Conservation (phyloP, 2,113 vertebrate species). For the Melanostigma gelatinosum region DNA sequence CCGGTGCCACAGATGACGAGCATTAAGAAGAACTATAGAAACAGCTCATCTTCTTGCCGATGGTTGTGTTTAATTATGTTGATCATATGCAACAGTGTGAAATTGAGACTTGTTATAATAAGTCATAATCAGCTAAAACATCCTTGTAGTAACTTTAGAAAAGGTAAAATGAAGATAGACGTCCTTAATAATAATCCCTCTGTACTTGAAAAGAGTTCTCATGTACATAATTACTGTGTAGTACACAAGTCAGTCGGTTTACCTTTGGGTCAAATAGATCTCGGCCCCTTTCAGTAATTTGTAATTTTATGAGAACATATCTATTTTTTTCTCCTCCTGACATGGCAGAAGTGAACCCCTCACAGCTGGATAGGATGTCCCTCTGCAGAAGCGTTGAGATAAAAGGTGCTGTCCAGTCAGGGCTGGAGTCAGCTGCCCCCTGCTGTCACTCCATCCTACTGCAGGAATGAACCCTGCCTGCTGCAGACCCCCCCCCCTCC, state of each 20-base stretch:
- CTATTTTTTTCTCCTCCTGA: background rate
- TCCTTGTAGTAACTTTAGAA: background rate
- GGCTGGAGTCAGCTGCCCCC: constrained; percentile 55
- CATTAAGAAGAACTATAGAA: background rate
- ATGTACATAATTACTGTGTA: background rate
- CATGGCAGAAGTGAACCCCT: background rate
- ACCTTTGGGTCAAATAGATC: background rate
- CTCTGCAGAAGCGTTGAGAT: background rate
- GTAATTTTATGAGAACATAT: background rate
- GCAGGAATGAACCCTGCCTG: constrained; percentile 9
- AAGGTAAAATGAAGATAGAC: background rate
- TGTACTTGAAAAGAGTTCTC: background rate
- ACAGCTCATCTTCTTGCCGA: background rate
- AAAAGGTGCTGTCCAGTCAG: background rate
- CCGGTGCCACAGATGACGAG: background rate
- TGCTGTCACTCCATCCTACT: constrained; percentile 15
- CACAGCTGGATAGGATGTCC: background rate
- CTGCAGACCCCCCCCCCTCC: background rate
- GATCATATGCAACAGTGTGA: background rate
- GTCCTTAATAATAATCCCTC: background rate
- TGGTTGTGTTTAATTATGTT: background rate
- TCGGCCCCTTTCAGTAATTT: background rate
- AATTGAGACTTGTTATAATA: too few relatives aligned
- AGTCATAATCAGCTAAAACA: background rate
- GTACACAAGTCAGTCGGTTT: background rate